Conservation (phyloP, 2,113 vertebrate species). For the Elanoides forficatus region DNA sequence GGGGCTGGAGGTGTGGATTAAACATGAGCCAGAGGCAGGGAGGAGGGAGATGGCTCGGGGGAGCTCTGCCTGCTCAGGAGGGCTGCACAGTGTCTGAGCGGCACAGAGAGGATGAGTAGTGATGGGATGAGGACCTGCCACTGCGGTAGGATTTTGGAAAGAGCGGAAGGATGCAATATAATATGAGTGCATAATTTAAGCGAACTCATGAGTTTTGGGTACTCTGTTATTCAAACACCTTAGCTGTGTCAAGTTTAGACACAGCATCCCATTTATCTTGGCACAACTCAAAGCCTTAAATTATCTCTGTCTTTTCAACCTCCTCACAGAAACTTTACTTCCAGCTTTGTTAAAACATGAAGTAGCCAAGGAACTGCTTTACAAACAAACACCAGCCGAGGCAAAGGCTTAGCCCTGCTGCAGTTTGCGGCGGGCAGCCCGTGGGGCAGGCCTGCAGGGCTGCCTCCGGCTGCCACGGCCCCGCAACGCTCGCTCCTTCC, state of each 20-base stretch:
- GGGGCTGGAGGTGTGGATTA: background rate
- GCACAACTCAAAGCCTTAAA: conserved; percentile 29
- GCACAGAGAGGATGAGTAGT: background rate
- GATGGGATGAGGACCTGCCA: background rate
- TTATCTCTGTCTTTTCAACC: conserved; percentile 26
- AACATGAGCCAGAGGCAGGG: background rate
- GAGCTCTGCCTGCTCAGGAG: background rate
- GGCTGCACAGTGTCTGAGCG: accelerated
- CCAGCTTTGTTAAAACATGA: conserved; percentile 37
- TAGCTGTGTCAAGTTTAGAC: conserved; percentile 49
- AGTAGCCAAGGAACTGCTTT: conserved; percentile 3
- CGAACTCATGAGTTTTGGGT: background rate
- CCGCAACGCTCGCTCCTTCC: background rate
- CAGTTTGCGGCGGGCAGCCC: background rate
- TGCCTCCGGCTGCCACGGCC: background rate
- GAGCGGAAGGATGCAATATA: background rate
- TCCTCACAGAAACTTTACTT: background rate
- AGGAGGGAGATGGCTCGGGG: background rate
- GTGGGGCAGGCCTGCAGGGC: background rate
- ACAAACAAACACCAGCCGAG: background rate
- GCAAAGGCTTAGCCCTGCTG: background rate
- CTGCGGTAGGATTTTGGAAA: background rate
- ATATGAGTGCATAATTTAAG: background rate
- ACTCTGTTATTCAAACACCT: background rate
- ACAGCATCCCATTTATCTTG: conserved; percentile 44